phyloP scores from a whole-genome alignment of 2,113 vertebrate species.

The Scytalopus superciliaris region DNA sequence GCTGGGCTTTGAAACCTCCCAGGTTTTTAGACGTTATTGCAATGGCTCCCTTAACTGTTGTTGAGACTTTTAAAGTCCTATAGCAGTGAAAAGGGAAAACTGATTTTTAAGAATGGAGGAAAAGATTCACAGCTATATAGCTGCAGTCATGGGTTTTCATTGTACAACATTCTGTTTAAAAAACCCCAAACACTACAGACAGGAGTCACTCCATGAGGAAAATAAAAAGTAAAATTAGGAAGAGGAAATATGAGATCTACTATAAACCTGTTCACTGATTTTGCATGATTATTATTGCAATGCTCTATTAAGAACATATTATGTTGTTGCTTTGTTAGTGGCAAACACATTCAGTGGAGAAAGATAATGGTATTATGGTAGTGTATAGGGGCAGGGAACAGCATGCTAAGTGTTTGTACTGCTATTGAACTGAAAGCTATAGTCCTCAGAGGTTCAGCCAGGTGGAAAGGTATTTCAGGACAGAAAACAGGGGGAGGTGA shows the following conservation, averaged over 20 bases:
- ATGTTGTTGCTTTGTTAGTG: not conserved
- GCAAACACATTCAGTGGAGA: not conserved
- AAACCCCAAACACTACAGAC: not conserved
- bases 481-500: not conserved
- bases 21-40: not conserved
- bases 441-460: not conserved
- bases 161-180: not conserved
- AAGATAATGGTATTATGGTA: not conserved
- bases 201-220: not conserved
- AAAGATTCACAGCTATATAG: not conserved
- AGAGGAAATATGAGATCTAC: not conserved
- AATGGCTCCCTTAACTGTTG: conserved; percentile 2
- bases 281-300: not conserved
- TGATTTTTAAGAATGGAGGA: not conserved
- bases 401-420: not conserved
- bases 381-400: not conserved
- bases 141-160: not conserved
- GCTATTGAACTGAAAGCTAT: not conserved
- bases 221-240: not conserved
- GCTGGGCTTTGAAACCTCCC: not conserved
- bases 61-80: not conserved
- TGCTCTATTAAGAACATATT: not conserved
- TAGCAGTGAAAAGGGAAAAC: not conserved
- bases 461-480: not conserved
- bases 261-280: not conserved